Evolutionary conservation across 2,113 vertebrate species (phyloP).

Genomic region (Charadrius vociferus): DNA sequence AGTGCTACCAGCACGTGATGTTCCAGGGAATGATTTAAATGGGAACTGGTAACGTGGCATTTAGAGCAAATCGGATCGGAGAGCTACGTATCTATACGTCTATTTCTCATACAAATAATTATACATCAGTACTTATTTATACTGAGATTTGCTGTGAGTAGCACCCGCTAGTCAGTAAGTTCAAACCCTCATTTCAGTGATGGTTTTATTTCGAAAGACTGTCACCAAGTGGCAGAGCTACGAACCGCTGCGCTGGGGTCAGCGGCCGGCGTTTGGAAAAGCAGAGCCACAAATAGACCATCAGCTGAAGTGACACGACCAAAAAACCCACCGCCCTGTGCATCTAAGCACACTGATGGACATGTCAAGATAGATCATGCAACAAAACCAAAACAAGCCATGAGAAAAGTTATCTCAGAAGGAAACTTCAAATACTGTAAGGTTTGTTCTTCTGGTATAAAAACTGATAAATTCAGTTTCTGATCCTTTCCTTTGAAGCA

Average conservation of each 20-base stretch:
- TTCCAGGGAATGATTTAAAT: neutral
- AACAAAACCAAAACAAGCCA: neutral
- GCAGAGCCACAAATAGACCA: neutral
- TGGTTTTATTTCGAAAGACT: slow-evolving; percentile 52
- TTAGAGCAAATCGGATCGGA: neutral
- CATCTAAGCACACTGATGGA: neutral
- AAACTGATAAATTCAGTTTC: neutral
- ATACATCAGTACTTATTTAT: neutral
- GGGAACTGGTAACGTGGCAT: neutral
- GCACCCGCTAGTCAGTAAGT: neutral
- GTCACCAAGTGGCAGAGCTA: slow-evolving; percentile 58
- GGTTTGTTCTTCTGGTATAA: neutral
- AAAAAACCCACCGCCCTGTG: neutral
- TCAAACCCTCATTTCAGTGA: neutral
- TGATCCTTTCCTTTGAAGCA: slow-evolving; percentile 15
- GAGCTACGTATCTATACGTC: neutral
- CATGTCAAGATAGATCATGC: fast-evolving
- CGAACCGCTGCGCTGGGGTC: neutral
- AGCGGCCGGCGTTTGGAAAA: fast-evolving
- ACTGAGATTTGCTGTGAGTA: neutral
- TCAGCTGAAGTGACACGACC: neutral
- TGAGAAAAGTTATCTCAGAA: neutral
- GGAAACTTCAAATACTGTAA: neutral
- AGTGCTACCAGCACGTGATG: neutral
- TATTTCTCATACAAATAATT: neutral